phyloP scores from a whole-genome alignment of 2,888 invertebrate genomes.

The Zygothrica quintamaculata region DNA sequence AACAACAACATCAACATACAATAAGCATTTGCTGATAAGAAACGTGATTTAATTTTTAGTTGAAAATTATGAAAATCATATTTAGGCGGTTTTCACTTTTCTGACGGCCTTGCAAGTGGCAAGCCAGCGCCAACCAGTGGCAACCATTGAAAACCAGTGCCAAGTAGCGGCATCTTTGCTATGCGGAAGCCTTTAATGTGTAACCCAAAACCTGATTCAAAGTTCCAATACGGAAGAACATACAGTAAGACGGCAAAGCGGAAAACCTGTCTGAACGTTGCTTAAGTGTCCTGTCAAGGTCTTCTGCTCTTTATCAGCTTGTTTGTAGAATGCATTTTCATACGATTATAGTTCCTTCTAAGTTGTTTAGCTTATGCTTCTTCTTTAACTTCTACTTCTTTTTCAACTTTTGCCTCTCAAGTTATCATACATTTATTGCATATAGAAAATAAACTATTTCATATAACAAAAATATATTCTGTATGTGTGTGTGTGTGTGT shows the following conservation, averaged over 20 bases:
- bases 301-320: background rate
- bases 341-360: too few species aligned
- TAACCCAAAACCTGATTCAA: slow-evolving; percentile 9
- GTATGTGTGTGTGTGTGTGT: background rate
- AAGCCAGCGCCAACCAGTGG: background rate
- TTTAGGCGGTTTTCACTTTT: slow-evolving; percentile 67
- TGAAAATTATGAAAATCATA: slow-evolving; percentile 75
- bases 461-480: background rate
- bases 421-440: slow-evolving; percentile 12
- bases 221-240: slow-evolving; percentile 24
- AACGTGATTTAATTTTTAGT: slow-evolving; percentile 79
- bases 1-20: slow-evolving; percentile 3
- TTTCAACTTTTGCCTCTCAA: too few species aligned
- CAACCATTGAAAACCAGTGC: background rate
- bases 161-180: background rate
- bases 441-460: slow-evolving; percentile 18
- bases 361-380: too few species aligned
- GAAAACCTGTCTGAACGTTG: slow-evolving; percentile 25
- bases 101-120: slow-evolving; percentile 49
- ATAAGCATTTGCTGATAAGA: slow-evolving; percentile 64
- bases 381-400: too few species aligned
- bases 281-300: background rate
- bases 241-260: too few species aligned
- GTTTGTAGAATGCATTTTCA: too few species aligned
- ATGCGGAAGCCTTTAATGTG: slow-evolving; percentile 13